Percentiles rank a stretch among this genome's conserved stretches.
Evolutionary conservation across 2,113 vertebrate genomes (phyloP).

Genomic region (Apaloderma vittatum): DNA sequence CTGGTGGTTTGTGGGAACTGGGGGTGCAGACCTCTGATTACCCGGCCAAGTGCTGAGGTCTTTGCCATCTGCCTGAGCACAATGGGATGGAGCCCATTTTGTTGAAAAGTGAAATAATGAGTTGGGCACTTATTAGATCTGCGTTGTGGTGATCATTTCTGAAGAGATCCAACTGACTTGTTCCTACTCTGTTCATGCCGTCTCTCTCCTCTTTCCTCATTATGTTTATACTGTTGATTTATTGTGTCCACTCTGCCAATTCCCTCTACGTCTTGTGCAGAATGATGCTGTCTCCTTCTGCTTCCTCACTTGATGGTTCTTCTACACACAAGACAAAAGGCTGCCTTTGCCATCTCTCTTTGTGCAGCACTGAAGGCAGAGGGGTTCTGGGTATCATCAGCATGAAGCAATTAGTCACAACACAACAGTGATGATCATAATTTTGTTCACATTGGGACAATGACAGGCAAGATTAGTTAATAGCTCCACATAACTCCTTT

Average conservation of each 20-base stretch:
- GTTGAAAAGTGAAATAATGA: not conserved
- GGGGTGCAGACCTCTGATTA: not conserved
- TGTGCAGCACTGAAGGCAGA: accelerated
- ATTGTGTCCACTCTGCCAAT: not conserved
- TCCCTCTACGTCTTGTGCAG: not conserved
- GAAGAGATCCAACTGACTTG: too few species aligned
- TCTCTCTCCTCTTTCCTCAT: not conserved
- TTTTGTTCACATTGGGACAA: not conserved
- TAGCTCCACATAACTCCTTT: not conserved
- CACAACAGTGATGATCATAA: not conserved
- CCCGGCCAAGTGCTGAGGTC: not conserved
- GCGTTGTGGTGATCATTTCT: not conserved
- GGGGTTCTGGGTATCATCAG: not conserved
- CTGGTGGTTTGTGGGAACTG: not conserved
- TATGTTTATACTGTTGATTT: accelerated
- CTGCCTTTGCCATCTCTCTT: not conserved
- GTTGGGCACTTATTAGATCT: not conserved
- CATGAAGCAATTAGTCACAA: not conserved
- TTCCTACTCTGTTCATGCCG: not conserved
- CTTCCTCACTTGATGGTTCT: not conserved
- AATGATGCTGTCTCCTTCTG: not conserved
- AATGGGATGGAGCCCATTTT: not conserved
- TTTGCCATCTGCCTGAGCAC: not conserved
- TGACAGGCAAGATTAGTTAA: not conserved
- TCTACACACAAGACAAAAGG: not conserved